Conservation (phyloP, 2,888 invertebrate species). For the Romanomermis culicivorax region DNA sequence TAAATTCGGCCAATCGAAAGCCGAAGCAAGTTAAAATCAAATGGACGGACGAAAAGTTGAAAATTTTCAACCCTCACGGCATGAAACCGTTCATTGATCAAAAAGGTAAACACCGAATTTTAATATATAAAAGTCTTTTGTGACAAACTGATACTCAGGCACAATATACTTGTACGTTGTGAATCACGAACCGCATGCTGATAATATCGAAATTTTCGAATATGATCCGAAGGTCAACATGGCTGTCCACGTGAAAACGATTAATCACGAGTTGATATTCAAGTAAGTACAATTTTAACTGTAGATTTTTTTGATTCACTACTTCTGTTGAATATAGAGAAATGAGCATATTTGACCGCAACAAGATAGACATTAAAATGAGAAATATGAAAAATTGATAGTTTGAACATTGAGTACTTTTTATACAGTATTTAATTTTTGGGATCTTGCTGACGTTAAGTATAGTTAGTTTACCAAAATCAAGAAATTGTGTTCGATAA, state of each 20-base stretch:
- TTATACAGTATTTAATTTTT: too few relatives aligned
- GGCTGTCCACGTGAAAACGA: conserved; percentile 16
- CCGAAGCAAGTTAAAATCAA: neutral
- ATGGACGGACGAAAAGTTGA: neutral
- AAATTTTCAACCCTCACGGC: conserved; percentile 2
- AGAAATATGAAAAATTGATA: too few relatives aligned
- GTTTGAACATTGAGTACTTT: too few relatives aligned
- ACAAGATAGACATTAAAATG: too few relatives aligned
- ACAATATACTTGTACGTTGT: conserved; percentile 18
- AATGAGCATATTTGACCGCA: too few relatives aligned
- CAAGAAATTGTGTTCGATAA: too few relatives aligned
- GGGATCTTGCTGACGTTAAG: neutral
- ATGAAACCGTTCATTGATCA: neutral
- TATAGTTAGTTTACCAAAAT: neutral
- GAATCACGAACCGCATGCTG: conserved; percentile 13
- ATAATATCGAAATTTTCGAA: conserved; percentile 15
- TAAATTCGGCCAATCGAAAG: neutral
- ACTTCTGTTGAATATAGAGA: too few relatives aligned
- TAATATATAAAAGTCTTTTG: neutral
- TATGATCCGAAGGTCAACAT: conserved; percentile 14
- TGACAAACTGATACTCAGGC: conserved; percentile 7
- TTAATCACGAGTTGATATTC: conserved; percentile 15
- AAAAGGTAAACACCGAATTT: neutral
- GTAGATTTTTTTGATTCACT: too few relatives aligned
- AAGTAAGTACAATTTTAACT: conserved; percentile 10